Base-by-base conservation (phyloP, 1,140 invertebrate species). In the Drosophila takahashii region DNA sequence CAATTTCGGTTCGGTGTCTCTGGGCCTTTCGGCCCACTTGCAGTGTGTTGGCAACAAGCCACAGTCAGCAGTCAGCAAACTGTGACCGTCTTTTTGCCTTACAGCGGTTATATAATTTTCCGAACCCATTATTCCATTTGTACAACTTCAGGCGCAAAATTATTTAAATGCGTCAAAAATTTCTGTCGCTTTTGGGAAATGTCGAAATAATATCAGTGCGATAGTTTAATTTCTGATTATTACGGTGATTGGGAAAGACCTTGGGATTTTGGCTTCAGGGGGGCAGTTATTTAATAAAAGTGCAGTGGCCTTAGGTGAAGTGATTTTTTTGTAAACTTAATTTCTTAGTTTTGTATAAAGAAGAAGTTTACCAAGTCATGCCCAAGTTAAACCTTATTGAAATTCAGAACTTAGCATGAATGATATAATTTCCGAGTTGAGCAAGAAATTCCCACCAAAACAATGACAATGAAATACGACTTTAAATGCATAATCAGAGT, bases 111-210 rank as follows among this genome's bases (percentile, higher is more conserved):
- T 87, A 89, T 89, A 86, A 86, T 86, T 89, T 86, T 66, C 53
- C 62, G 61, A 70, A 71, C 58, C 75, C 66, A 89, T 86, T 86
- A 86, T 87, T 89, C 71, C 83, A 87, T 87, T 86, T 86, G 79
- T 87, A 86, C 66, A 87, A 79, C 76, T 77, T 47, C 51, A 61
- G 74, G 74, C 78, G 47, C 60, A 67, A 87, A 87, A 78, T 86
- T 78, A 76, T 77, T 75, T 87, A 85, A 85, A 81, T 81, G 83
- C 81, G 73, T 72, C 44, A 71, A 69, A 57, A 72, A 67, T 79
- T 66, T 84, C 44, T 47, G 54, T 59, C 39, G 65, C 47, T 79
- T 78, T 45, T 50, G 58, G 58, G 62, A 71, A 71, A 79, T 87
- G 81, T 62, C 67, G 75, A 83, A 83, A 89, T 87, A 71, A 67